Conservation (phyloP, 2,113 vertebrate genomes). For the Cyanoramphus novaezelandiae region DNA sequence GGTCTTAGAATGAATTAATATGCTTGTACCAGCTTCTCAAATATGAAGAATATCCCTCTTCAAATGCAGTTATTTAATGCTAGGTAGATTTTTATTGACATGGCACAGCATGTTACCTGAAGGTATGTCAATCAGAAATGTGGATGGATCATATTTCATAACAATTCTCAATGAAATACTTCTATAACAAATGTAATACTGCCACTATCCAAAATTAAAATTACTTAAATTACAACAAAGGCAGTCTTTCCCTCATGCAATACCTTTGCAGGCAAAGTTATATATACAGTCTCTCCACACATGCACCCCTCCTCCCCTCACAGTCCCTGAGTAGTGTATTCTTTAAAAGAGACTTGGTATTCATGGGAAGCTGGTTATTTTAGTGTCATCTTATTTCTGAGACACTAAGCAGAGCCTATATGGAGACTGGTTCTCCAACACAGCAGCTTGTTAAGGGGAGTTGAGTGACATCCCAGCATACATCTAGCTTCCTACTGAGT, state of each 20-base stretch:
- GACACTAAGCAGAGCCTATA: constrained; percentile 66
- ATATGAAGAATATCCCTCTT: neutral
- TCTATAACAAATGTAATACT: neutral
- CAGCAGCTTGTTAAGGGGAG: constrained; percentile 72
- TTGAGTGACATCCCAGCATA: constrained; percentile 70
- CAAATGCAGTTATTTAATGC: constrained; percentile 42
- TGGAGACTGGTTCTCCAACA: constrained; percentile 66
- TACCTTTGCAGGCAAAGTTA: constrained; percentile 8
- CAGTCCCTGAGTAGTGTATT: neutral
- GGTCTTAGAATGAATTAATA: constrained; percentile 33
- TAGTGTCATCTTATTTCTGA: constrained; percentile 67
- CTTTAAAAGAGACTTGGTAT: constrained; percentile 32
- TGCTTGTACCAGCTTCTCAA: neutral
- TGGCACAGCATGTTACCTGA: neutral
- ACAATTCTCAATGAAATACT: neutral
- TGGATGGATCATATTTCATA: neutral
- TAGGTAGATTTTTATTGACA: constrained; percentile 49
- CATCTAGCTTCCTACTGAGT: constrained; percentile 72
- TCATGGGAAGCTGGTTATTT: constrained; percentile 66
- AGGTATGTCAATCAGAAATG: constrained; percentile 12
- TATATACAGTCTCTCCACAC: neutral
- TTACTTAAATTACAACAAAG: neutral
- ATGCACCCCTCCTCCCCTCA: neutral
- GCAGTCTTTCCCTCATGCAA: neutral
- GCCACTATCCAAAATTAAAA: neutral